phyloP scores from a whole-genome alignment of 1,140 invertebrate genomes.

The Nomia melanderi region DNA sequence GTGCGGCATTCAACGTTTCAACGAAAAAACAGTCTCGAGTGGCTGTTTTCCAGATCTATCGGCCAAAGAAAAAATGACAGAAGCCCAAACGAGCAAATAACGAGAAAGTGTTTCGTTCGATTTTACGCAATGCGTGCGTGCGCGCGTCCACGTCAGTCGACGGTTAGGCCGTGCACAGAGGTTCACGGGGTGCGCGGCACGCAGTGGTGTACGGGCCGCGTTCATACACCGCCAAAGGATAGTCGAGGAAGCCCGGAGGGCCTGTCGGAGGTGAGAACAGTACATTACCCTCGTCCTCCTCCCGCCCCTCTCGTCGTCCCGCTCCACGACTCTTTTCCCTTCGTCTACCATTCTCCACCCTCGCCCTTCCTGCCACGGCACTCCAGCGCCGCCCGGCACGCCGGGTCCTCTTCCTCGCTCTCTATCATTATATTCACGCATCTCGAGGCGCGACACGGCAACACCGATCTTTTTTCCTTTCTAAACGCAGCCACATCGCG shows the following conservation, averaged over 20 bases:
- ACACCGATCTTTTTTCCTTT: slow-evolving; percentile 41
- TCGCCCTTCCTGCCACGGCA: slow-evolving; percentile 20
- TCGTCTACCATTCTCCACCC: slow-evolving; percentile 50
- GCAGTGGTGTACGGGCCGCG: slow-evolving; percentile 3
- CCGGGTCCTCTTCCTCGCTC: slow-evolving; percentile 14
- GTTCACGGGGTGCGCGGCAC: slow-evolving; percentile 12
- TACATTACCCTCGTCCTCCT: slow-evolving; percentile 67
- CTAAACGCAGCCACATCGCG: slow-evolving; percentile 39
- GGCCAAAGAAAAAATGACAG: slow-evolving; percentile 11
- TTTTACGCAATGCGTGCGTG: slow-evolving; percentile 22
- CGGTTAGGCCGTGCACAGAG: slow-evolving; percentile 21
- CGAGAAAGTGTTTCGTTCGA: slow-evolving; percentile 17
- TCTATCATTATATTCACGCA: slow-evolving; percentile 68
- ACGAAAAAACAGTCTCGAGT: slow-evolving; percentile 3
- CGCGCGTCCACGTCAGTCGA: slow-evolving; percentile 30
- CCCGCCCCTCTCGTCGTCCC: not conserved
- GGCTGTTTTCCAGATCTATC: slow-evolving; percentile 25
- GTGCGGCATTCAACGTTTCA: not conserved
- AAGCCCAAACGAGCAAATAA: slow-evolving; percentile 39
- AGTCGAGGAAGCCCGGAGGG: slow-evolving; percentile 67
- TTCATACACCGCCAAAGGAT: slow-evolving; percentile 51
- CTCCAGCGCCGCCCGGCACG: slow-evolving; percentile 20
- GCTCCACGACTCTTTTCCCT: slow-evolving; percentile 50
- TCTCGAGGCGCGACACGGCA: slow-evolving; percentile 45
- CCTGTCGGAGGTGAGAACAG: slow-evolving; percentile 73